Percentiles rank a stretch among this genome's conserved stretches.
Conservation (phyloP, 2,113 vertebrate genomes). For the Bombycilla garrulus region DNA sequence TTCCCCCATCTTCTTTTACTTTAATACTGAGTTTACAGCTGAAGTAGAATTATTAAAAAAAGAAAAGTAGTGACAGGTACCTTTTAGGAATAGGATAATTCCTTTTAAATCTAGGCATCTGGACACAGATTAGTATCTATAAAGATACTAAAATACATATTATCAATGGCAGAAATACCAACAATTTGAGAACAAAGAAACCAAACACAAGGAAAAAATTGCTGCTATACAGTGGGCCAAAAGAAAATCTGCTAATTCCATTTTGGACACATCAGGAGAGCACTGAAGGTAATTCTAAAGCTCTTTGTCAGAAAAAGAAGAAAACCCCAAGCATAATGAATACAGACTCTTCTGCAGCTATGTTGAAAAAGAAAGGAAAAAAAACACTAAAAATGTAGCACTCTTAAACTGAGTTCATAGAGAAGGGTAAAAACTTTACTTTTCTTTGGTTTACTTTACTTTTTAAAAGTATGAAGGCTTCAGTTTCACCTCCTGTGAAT, state of each 20-base stretch:
- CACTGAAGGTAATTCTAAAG: background rate
- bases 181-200: background rate
- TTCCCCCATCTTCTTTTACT: background rate
- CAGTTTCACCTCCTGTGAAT: constrained; percentile 32
- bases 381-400: background rate
- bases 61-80: background rate
- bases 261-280: background rate
- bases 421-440: background rate
- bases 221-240: background rate
- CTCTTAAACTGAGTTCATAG: background rate
- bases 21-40: background rate
- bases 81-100: background rate
- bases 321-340: background rate
- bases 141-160: background rate
- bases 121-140: background rate
- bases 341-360: background rate
- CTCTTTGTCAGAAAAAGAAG: background rate
- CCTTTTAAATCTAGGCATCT: background rate
- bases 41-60: background rate
- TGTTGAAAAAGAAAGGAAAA: background rate
- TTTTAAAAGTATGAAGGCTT: background rate
- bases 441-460: background rate
- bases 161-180: background rate
- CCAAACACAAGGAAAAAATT: background rate
- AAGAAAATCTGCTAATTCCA: background rate